phyloP scores from a whole-genome alignment of 2,113 vertebrate genomes.

The Mionectes macconnelli region DNA sequence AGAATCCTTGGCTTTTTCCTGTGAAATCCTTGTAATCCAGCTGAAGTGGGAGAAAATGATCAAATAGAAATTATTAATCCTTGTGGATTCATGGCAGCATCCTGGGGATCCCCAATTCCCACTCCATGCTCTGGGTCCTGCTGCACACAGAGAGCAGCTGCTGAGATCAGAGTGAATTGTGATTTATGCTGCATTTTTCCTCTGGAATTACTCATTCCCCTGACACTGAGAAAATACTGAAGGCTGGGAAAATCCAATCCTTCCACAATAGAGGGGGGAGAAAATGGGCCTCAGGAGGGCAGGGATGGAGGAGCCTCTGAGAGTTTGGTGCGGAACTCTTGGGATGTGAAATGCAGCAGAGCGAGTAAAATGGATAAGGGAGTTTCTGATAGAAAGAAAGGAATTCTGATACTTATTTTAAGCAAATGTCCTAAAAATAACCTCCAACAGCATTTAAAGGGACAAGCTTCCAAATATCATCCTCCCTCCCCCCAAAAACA shows the following conservation, averaged over 20 bases:
- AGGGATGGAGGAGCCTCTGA: accelerated
- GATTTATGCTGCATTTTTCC: neutral
- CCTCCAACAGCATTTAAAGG: constrained; percentile 55
- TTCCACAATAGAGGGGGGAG: accelerated
- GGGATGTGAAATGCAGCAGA: neutral
- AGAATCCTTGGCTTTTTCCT: neutral
- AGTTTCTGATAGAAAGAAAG: neutral
- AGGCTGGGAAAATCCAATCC: neutral
- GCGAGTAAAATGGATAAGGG: neutral
- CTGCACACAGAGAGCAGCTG: accelerated
- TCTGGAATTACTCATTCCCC: neutral
- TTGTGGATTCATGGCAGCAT: no score
- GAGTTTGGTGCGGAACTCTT: accelerated
- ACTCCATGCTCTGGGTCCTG: accelerated
- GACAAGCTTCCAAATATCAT: neutral
- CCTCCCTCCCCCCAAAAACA: accelerated
- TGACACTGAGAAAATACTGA: neutral
- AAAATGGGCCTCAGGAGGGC: neutral
- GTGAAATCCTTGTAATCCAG: neutral
- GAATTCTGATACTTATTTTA: neutral
- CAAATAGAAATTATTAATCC: neutral
- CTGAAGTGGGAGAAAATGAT: neutral
- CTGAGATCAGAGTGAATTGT: accelerated
- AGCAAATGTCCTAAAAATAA: constrained; percentile 52
- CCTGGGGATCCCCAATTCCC: accelerated